Percentiles rank a stretch among this genome's conserved stretches.
Conservation (phyloP, 1,140 invertebrate species). For the Triops longicaudatus region DNA sequence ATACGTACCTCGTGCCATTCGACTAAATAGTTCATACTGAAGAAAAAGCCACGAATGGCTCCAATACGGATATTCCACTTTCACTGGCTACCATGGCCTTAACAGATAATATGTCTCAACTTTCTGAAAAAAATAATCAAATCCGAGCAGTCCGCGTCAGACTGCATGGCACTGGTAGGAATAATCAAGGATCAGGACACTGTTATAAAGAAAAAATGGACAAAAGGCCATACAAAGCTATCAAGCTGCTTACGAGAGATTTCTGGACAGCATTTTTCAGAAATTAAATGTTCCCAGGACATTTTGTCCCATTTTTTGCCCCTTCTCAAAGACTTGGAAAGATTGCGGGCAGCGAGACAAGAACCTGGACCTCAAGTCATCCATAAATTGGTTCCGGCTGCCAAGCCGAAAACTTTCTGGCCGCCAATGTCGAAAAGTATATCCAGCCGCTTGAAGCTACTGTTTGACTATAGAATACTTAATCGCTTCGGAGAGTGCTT, state of each 20-base stretch:
- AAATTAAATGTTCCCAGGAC: neutral
- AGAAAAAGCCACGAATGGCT: neutral
- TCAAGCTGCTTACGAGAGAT: neutral
- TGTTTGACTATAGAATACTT: no score
- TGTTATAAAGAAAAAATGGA: neutral
- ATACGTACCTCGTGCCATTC: neutral
- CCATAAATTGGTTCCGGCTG: neutral
- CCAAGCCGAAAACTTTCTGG: neutral
- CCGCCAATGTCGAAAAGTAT: neutral
- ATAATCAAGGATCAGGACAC: neutral
- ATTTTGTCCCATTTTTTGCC: neutral
- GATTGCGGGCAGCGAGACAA: neutral
- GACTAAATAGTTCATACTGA: neutral
- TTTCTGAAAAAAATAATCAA: no score
- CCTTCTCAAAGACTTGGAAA: neutral
- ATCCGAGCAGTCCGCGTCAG: neutral
- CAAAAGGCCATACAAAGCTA: neutral
- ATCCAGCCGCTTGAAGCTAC: no score
- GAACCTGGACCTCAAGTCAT: neutral
- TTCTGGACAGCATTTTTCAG: neutral
- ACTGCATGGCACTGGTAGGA: conserved; percentile 6
- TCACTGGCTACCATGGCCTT: neutral
- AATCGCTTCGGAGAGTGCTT: no score
- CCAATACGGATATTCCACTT: neutral
- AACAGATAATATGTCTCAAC: neutral